Evolutionary conservation across 2,888 invertebrate species (phyloP).

Genomic region (Kryphioiulus occultus): DNA sequence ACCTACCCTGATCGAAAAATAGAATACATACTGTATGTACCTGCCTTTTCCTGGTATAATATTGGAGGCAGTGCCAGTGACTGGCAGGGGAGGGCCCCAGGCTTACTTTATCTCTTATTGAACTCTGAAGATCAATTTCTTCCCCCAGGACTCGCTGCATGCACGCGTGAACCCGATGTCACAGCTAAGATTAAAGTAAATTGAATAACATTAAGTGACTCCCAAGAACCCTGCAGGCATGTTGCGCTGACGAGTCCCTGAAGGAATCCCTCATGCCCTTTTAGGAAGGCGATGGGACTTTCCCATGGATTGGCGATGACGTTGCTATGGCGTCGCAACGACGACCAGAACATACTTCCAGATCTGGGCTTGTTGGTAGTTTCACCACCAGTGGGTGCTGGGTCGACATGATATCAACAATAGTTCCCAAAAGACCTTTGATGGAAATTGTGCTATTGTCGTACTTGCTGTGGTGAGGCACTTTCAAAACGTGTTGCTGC

Average conservation of each 20-base stretch:
- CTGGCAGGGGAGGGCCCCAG: background rate
- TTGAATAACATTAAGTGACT: background rate
- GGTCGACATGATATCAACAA: no score
- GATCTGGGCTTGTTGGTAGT: background rate
- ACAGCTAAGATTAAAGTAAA: background rate
- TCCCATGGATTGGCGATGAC: background rate
- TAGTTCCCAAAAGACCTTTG: no score
- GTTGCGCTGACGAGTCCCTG: background rate
- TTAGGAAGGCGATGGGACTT: background rate
- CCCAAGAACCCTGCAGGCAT: background rate
- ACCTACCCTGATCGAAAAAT: background rate
- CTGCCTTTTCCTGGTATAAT: background rate
- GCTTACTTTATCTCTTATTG: background rate
- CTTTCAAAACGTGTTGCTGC: no score
- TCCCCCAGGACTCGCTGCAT: background rate
- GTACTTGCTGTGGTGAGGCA: no score
- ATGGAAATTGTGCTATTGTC: no score
- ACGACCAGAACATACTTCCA: background rate
- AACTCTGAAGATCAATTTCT: background rate
- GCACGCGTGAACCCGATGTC: background rate
- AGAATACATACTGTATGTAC: no score
- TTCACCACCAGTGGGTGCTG: no score
- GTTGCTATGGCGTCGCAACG: background rate
- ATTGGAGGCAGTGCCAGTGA: background rate
- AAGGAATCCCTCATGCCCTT: background rate